Evolutionary conservation across 2,797 vertebrate species (phyloP), one percentile per base, ranked within the genome.

Genomic region (Anguilla obscura): DNA sequence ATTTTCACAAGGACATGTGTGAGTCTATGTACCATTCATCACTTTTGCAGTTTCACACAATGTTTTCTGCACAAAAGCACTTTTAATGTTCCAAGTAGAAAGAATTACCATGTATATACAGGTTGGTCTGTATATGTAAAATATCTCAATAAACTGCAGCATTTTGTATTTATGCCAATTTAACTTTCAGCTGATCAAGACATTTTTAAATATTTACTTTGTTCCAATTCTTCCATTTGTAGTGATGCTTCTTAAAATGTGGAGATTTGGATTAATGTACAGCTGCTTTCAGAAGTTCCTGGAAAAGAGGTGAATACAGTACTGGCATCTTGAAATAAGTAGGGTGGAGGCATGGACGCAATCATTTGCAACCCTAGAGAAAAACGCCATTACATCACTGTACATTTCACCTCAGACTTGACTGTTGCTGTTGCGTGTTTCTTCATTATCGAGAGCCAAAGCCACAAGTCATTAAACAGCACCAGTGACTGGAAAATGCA

Each of bases 241-340:
- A 27, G 63, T 4, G 27, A 69, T 69, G 63, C 6, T 69, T 27
- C 24, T 27, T 69, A 69, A 6, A 69, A n/a, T 27, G 1, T 69
- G 0, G 63, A 7, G 7, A 58, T 58, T 18, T 58, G 14, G 56
- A 16, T 58, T 27, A 76, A 33, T 33, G 71, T 33, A 12, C n/a
- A 27, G 63, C 63, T n/a, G 71, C 27, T 76, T 36, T 76, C 33
- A 76, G 33, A 33, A 76, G 12, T 33, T 76, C 12, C 71, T 36
- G 33, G 63, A 69, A 76, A 76, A 76, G 71, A 36, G 71, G 16
- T 36, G 10, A 33, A 36, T 36, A 36, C 71, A 76, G 33, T 76
- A 76, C 16, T 76, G 33, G 33, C 71, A 76, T 76, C 21, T 36
- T 76, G 71, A 76, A 69, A 69, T 69, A 69, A n/a, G n/a, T 69